These are phyloP conservation scores for Anas platyrhynchos DNA, from an alignment of 2,113 vertebrate species.

Conservation along the genomic window DNA sequence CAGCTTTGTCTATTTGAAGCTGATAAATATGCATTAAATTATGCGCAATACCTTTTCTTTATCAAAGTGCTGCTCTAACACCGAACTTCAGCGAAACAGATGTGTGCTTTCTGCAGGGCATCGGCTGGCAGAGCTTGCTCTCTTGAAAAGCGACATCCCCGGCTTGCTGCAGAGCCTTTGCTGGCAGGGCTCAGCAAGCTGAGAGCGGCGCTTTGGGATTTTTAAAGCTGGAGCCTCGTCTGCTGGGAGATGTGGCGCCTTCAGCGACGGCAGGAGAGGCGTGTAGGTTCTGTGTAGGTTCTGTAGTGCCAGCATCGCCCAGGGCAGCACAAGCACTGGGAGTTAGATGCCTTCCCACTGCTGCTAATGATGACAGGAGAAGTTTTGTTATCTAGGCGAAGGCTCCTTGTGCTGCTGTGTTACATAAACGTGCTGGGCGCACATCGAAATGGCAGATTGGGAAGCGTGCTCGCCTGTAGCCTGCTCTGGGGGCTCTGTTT, in stretches of 20 bases:
- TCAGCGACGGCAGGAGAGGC: background rate
- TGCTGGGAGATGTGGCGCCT: background rate
- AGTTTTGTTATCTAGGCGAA: background rate
- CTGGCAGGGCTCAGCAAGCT: background rate
- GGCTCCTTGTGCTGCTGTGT: background rate
- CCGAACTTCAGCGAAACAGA: background rate
- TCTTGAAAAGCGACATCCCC: background rate
- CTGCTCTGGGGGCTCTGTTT: rapidly evolving
- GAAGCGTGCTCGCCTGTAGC: rapidly evolving
- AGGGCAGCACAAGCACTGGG: background rate
- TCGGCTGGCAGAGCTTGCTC: background rate
- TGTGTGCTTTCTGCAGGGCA: background rate
- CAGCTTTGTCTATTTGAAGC: background rate
- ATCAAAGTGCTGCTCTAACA: background rate
- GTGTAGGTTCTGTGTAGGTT: background rate
- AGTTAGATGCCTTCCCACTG: background rate
- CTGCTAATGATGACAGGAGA: background rate
- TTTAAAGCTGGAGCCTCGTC: background rate
- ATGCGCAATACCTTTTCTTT: background rate
- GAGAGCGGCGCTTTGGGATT: background rate
- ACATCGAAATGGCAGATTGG: background rate
- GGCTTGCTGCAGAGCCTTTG: background rate
- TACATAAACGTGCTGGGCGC: background rate
- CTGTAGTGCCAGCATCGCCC: rapidly evolving
- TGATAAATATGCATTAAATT: background rate